Evolutionary conservation across 1,140 invertebrate genomes (phyloP).

Genomic region (Bicyclus anynana): DNA sequence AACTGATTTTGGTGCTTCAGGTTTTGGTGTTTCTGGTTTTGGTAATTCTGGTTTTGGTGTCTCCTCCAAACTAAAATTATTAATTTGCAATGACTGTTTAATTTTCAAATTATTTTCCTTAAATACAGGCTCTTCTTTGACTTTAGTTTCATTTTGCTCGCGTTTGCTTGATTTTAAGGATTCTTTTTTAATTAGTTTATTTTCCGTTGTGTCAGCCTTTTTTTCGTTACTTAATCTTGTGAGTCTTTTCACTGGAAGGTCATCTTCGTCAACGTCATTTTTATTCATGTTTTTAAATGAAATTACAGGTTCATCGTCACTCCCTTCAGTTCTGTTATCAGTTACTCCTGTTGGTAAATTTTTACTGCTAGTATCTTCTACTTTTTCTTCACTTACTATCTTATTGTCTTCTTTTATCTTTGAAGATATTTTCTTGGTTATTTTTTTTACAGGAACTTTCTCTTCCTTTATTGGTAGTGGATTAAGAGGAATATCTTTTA

Average conservation of each 20-base stretch:
- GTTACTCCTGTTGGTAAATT: too few relatives aligned
- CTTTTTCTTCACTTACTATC: background rate
- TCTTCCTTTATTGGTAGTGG: conserved; percentile 25
- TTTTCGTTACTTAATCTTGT: conserved; percentile 1
- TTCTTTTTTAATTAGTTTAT: background rate
- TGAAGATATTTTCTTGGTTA: conserved; percentile 8
- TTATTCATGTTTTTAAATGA: background rate
- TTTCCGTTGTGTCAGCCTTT: background rate
- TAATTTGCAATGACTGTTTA: conserved; percentile 13
- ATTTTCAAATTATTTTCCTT: background rate
- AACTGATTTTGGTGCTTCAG: background rate
- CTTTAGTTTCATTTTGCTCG: background rate
- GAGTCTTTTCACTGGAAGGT: background rate
- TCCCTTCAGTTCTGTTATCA: background rate
- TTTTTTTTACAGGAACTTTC: conserved; percentile 17
- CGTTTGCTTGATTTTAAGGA: conserved; percentile 5
- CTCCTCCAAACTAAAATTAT: conserved; percentile 19
- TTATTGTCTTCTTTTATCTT: background rate
- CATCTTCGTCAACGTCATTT: background rate
- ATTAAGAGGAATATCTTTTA: conserved; percentile 48
- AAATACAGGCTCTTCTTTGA: background rate
- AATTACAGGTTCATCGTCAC: background rate
- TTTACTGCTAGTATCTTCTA: background rate
- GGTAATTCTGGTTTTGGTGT: background rate
- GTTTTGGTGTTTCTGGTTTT: background rate